phyloP scores from a whole-genome alignment of 2,797 vertebrate species.

The Holocentrus rufus region DNA sequence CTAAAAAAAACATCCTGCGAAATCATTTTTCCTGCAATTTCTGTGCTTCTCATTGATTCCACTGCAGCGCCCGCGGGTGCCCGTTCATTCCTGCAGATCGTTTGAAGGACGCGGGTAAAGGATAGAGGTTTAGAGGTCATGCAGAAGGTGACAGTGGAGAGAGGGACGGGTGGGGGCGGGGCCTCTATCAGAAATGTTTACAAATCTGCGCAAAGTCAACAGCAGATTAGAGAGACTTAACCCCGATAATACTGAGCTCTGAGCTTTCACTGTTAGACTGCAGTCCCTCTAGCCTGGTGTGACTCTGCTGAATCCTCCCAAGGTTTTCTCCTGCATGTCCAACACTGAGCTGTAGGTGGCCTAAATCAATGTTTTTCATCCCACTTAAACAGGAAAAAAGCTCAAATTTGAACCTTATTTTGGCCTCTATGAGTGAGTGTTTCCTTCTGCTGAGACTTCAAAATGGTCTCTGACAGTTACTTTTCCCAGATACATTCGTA shows the following conservation, averaged over 20 bases:
- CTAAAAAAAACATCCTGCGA: neutral
- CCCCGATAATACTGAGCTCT: conserved; percentile 59
- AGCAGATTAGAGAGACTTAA: conserved; percentile 72
- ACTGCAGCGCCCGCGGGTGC: neutral
- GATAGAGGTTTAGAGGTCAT: conserved; percentile 26
- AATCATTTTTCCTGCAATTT: too few species aligned
- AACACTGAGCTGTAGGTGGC: neutral
- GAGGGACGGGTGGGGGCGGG: conserved; percentile 4
- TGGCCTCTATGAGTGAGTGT: neutral
- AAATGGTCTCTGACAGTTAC: too few species aligned
- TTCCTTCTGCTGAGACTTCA: too few species aligned
- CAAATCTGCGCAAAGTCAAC: conserved; percentile 70
- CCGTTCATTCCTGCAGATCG: neutral
- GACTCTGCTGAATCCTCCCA: conserved; percentile 21
- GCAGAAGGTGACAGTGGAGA: conserved; percentile 1
- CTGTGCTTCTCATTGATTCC: neutral
- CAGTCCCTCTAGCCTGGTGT: conserved; percentile 14
- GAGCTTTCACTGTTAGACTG: conserved; percentile 59
- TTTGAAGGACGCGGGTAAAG: conserved; percentile 14
- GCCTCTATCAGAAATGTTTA: conserved; percentile 44
- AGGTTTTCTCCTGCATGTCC: conserved; percentile 2
- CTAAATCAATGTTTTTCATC: neutral
- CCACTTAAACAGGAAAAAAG: too few species aligned
- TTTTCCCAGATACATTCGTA: too few species aligned
- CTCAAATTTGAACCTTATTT: neutral